phyloP scores from a whole-genome alignment of 2,113 vertebrate genomes.

The Pampusana beccarii region DNA sequence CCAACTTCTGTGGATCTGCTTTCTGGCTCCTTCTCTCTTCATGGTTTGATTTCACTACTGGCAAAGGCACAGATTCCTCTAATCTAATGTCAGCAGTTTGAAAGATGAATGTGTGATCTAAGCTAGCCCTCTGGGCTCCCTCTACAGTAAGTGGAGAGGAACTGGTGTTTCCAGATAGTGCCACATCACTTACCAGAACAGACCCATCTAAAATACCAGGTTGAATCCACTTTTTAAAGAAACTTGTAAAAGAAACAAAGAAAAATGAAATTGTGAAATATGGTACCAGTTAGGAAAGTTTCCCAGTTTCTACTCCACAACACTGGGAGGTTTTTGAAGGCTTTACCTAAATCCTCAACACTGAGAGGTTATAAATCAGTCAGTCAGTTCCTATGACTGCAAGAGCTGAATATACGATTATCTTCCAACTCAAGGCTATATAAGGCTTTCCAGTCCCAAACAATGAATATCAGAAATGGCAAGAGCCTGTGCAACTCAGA shows the following conservation, averaged over 20 bases:
- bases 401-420: not conserved
- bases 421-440: slow-evolving; percentile 16
- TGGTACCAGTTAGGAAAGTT: not conserved
- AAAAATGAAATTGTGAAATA: not conserved
- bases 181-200: not conserved
- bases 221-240: not conserved
- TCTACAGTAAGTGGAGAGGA: not conserved
- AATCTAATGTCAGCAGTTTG: not conserved
- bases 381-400: not conserved
- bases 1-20: not conserved
- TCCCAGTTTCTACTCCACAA: not conserved
- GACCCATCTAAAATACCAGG: not conserved
- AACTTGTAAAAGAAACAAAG: not conserved
- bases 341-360: not conserved
- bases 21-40: not conserved
- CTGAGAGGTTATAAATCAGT: not conserved
- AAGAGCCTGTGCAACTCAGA: not conserved
- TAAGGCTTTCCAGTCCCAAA: slow-evolving; percentile 21
- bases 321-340: not conserved
- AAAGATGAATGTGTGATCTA: not conserved
- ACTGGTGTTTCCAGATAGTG: not conserved
- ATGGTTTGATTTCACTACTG: not conserved
- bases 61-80: not conserved
- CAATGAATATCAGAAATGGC: slow-evolving; percentile 21
- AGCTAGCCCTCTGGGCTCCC: not conserved